A percentile compares a stretch with the other conserved stretches of the same genome.
phyloP scores from a whole-genome alignment of 1,140 invertebrate species.

The Bacillus rossius region DNA sequence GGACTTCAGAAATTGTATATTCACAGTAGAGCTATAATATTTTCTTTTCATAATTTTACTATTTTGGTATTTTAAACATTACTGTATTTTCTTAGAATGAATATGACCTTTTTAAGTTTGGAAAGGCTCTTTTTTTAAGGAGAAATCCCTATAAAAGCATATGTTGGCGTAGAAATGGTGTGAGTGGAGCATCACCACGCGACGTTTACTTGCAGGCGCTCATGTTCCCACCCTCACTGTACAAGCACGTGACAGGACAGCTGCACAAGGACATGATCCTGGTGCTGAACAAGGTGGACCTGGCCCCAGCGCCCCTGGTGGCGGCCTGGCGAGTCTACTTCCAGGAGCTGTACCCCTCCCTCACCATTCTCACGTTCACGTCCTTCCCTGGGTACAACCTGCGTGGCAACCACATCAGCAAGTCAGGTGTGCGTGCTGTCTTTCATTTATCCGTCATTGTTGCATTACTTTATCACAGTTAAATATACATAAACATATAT shows the following conservation, averaged over 20 bases:
- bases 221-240: constrained; percentile 89
- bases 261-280: constrained; percentile 80
- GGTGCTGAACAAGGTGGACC: constrained; percentile 89
- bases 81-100: too few species aligned
- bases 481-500: too few species aligned
- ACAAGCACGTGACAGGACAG: constrained; percentile 66
- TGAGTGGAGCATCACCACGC: too few species aligned
- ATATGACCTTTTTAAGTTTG: too few species aligned
- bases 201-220: too few species aligned
- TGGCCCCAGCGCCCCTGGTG: constrained; percentile 73
- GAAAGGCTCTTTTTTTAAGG: too few species aligned
- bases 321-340: constrained; percentile 88
- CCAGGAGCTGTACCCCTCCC: constrained; percentile 58
- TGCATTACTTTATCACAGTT: background rate
- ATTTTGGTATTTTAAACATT: too few species aligned
- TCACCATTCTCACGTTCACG: constrained; percentile 77
- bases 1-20: too few species aligned
- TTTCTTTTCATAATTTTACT: too few species aligned
- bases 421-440: constrained; percentile 40
- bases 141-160: too few species aligned
- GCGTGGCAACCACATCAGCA: constrained; percentile 45
- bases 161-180: too few species aligned
- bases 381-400: constrained; percentile 74
- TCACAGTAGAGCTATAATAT: too few species aligned
- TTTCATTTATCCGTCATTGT: background rate